These are phyloP conservation scores for Cosmia pyralina DNA, from an alignment of 2,888 invertebrate genomes.

Conservation along the genomic window DNA sequence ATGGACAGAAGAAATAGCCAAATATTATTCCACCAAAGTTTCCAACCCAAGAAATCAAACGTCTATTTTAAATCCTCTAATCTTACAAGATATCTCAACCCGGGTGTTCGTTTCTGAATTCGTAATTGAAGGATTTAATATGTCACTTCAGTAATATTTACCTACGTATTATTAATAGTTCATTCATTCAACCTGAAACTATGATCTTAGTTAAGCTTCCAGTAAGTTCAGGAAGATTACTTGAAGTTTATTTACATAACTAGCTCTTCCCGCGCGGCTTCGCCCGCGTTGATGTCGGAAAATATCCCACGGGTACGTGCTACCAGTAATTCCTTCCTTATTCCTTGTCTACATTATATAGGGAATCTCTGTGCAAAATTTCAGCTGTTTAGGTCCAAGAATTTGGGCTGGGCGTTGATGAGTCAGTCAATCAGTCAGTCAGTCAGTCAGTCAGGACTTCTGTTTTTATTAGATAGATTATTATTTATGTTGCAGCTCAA, in stretches of 20 bases:
- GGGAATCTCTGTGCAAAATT: too few relatives aligned
- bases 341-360: too few relatives aligned
- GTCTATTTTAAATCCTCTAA: slow-evolving; percentile 25
- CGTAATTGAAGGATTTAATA: slow-evolving; percentile 48
- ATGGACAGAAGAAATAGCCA: not conserved
- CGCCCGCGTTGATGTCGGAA: too few relatives aligned
- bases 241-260: too few relatives aligned
- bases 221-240: not conserved
- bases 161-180: slow-evolving; percentile 22
- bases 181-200: slow-evolving; percentile 21
- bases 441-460: too few relatives aligned
- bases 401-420: too few relatives aligned
- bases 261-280: too few relatives aligned
- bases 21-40: not conserved
- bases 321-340: too few relatives aligned
- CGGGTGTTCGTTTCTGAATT: slow-evolving; percentile 57
- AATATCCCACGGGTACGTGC: too few relatives aligned
- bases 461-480: too few relatives aligned
- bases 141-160: slow-evolving; percentile 29
- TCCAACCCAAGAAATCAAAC: slow-evolving; percentile 17
- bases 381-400: too few relatives aligned
- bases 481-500: not conserved
- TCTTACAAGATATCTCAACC: slow-evolving; percentile 40
- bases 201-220: slow-evolving; percentile 12
- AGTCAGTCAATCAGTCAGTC: too few relatives aligned